Evolutionary conservation across 2,113 vertebrate genomes (phyloP), one percentile per base, ranked within the genome.

Genomic region (Tenrec ecaudatus): DNA sequence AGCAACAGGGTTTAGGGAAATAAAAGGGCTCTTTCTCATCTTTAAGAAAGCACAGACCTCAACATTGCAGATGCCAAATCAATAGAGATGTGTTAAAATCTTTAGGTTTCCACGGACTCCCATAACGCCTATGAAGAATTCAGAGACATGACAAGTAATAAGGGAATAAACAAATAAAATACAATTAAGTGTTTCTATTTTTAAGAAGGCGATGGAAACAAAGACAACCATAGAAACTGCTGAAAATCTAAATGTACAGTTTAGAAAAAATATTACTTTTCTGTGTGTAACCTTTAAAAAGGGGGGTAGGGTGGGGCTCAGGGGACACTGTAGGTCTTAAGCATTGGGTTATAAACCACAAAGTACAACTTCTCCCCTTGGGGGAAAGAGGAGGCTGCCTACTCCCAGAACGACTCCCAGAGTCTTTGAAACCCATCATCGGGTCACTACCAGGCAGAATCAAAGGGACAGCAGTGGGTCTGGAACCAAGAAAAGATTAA

Each of bases 141-240:
- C 69, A 79, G 36, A 83, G 91, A 94, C 58, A 89, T 12, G 60
- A 69, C 80, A 10, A 77, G 75, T 81, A 69, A 23, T 60, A 36
- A 64, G 3, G 38, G 29, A 86, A 36, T 76, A 80, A 62, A 64
- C 12, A 64, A 81, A 60, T 29, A 83, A 86, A 76, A 82, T 36
- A 69, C 17, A 66, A 69, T 6, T 4, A 43, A 43, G 1, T 43
- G 31, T 43, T 90, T 88, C 60, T 62, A 91, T 47, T 31, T 22
- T 64, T 20, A 79, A 36, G 75, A 17, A 47, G 31, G 60, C 12
- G 68, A 29, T 43, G 64, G 36, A 60, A 58, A 16, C 29, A 62
- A 36, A 23, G 68, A 79, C 19, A 57, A 10, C 11, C 12, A 31
- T 40, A 25, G 8, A 1, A 82, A 85, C 9, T 15, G 22, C 38